Base-by-base conservation (phyloP, 2,797 vertebrate genomes). In the Kryptopterus vitreolus region DNA sequence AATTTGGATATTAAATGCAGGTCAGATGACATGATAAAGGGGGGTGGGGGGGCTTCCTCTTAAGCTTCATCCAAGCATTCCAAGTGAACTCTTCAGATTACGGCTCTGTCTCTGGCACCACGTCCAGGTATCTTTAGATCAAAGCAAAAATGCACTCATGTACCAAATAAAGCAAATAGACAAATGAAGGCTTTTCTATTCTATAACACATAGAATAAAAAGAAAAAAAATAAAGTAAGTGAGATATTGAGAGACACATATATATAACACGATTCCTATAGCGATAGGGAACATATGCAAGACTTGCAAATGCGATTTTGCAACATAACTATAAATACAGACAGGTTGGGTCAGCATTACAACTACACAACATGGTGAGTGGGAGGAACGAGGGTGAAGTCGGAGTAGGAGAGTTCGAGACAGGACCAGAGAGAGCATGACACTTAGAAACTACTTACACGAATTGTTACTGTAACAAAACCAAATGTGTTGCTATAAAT, bases 291-390 rank as follows among this genome's bases (percentile, higher is more conserved):
- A 38, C 71, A 57, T 53, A 69, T 73, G 61, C 38, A 38, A 69
- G 31, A 62, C 57, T 46, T 71, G 13, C 77, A 73, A 58, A 73
- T 26, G 53, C 7, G 15, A 53, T 73, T 73, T 58, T 58, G 53
- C 33, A 73, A 73, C 53, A 13, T 22, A 20, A 15, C 71, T 73
- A 73, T 73, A 73, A 73, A 73, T 58, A 73, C 33, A 38, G 31
- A 73, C 71, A 73, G 71, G 53, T 73, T 73, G 71, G 71, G 33
- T 73, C 33, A 22, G 8, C n/a, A 58, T 58, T 57, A 58, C 52
- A 73, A 58, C 71, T 57, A n/a, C n/a, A 57, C 20, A 22, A 57
- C 52, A 73, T 43, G 33, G 43, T 58, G 71, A 58, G 71, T 58
- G 71, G 71, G 71, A 73, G 53, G 71, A 38, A 38, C 7, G 33